Percentiles rank a stretch among this genome's conserved stretches.
Conservation (phyloP, 1,140 invertebrate species). For the Brachionus rotundiformis region DNA sequence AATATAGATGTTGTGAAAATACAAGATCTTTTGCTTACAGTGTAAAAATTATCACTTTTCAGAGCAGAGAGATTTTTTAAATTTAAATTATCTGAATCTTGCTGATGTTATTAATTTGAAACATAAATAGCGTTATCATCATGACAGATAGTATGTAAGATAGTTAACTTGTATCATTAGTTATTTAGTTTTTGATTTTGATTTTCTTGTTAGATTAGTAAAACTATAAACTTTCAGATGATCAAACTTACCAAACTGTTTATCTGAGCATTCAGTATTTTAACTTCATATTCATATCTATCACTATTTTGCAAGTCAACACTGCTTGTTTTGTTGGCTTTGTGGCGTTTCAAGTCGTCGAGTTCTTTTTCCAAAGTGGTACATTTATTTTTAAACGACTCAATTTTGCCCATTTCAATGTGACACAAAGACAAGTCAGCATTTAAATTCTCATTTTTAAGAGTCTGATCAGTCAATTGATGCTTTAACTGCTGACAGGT, state of each 20-base stretch:
- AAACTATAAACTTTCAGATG: not conserved
- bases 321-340: not conserved
- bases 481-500: not conserved
- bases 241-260: conserved; percentile 1
- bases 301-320: not conserved
- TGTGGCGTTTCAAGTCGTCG: not conserved
- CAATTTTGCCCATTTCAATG: conserved; percentile 19
- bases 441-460: conserved; percentile 35
- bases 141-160: no score
- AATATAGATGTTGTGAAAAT: no score
- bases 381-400: conserved; percentile 22
- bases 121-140: no score
- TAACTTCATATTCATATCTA: conserved; percentile 47
- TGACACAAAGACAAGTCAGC: not conserved
- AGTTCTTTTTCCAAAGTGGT: conserved; percentile 34
- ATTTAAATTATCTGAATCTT: no score
- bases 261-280: conserved; percentile 39
- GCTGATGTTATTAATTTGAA: no score
- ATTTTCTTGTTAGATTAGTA: no score
- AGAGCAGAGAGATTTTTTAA: no score
- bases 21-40: no score
- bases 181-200: no score
- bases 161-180: no score
- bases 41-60: no score
- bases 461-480: not conserved